A percentile compares a stretch with the other conserved stretches of the same genome.
phyloP scores from a whole-genome alignment of 2,797 vertebrate genomes.

The Bradypus variegatus region DNA sequence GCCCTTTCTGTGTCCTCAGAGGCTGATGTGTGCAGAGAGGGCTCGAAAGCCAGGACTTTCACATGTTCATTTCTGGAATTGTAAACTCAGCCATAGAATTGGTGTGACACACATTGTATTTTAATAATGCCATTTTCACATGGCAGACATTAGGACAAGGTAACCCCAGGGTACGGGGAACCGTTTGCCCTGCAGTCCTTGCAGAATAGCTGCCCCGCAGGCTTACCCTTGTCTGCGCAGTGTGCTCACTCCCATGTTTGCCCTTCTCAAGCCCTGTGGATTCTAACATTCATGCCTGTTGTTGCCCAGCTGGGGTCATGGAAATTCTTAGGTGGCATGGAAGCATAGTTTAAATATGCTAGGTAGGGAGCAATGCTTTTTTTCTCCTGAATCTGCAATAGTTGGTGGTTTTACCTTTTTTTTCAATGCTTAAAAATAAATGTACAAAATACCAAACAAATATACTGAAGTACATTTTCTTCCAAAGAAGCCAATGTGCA shows the following conservation, averaged over 20 bases:
- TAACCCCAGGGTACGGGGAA: not conserved
- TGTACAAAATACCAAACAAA: not conserved
- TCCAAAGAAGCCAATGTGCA: not conserved
- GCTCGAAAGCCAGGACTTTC: not conserved
- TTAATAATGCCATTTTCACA: not conserved
- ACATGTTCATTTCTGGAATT: not conserved
- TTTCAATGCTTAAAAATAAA: not conserved
- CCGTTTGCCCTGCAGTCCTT: fast-evolving
- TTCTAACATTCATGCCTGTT: fast-evolving
- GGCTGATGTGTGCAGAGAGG: fast-evolving
- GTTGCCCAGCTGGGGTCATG: fast-evolving
- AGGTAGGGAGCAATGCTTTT: not conserved
- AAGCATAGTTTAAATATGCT: not conserved
- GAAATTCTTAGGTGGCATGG: no score
- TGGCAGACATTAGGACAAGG: no score
- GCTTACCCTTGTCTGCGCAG: fast-evolving
- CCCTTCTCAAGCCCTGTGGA: not conserved
- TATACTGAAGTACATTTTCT: not conserved
- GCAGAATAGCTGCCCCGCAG: fast-evolving
- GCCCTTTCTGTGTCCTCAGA: not conserved
- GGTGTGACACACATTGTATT: not conserved
- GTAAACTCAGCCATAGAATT: not conserved
- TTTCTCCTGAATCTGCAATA: not conserved
- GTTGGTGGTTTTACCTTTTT: not conserved
- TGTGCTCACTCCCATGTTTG: fast-evolving